Conservation (phyloP, 2,113 vertebrate genomes). For the Pampusana beccarii region DNA sequence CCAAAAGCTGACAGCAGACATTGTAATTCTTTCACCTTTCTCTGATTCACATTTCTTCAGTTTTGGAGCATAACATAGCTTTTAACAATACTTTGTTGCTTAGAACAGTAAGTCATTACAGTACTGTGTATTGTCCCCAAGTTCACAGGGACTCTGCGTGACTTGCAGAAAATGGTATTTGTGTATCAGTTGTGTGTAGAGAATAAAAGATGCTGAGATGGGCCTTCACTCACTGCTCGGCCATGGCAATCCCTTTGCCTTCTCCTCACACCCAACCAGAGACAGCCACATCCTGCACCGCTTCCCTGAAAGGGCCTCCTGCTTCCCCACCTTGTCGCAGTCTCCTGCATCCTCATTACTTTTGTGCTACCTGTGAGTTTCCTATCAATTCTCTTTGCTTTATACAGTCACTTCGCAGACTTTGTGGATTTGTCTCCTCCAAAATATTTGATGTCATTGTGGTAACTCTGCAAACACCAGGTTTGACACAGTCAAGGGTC, state of each 20-base stretch:
- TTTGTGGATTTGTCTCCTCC: background rate
- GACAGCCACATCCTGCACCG: rapidly evolving
- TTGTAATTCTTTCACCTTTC: background rate
- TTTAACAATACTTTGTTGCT: background rate
- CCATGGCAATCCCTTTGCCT: background rate
- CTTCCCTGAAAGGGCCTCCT: background rate
- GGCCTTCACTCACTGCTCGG: background rate
- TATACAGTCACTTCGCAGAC: background rate
- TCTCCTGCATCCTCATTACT: background rate
- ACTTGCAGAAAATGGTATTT: background rate
- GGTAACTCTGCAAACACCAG: background rate
- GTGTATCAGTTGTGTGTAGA: background rate
- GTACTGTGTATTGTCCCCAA: background rate
- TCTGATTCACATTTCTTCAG: background rate
- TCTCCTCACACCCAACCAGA: background rate
- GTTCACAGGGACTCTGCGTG: background rate
- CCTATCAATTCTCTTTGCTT: background rate
- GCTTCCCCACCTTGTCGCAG: background rate
- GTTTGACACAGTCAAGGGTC: background rate
- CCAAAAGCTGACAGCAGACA: background rate
- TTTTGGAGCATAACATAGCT: background rate
- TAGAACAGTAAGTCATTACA: background rate
- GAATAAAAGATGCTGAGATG: background rate
- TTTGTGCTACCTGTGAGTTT: background rate
- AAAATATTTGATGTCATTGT: background rate